Base-by-base conservation (phyloP, 2,797 vertebrate species). In the Notolepis coatsorum region DNA sequence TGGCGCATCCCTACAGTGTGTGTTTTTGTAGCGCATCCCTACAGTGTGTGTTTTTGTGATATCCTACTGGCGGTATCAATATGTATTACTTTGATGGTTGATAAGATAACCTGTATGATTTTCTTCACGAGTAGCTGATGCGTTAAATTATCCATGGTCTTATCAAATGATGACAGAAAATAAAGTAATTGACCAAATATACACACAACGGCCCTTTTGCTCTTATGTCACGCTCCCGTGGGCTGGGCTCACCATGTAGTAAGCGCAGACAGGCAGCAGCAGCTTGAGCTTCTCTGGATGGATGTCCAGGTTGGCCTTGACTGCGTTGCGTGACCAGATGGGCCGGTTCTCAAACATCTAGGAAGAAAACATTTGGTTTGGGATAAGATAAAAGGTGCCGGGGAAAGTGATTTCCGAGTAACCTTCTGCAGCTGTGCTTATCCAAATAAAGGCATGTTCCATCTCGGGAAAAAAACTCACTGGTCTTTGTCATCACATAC, bases 281-380 rank as follows among this genome's bases (percentile, higher is more conserved):
- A 96, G 84, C 60, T 99, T 99, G 61, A 99, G 94, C 77, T 99
- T 99, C 57, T 98, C 97, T 0, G 96, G 97, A 41, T 98, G 98
- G 65, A 99, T 43, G 1, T 94, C 93, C 66, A 98, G 68, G 50
- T 96, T 97, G 85, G 95, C 95, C 84, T 95, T 99, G 70, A 99
- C 92, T 0, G 95, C 97, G 0, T 96, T 99, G 25, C 95, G 90
- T 4, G 96, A 99, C 98, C 98, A 99, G 85, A 99, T 79, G 61
- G 96, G 96, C 1, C 96, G 94, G 38, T 86, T 83, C 64, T 94
- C 93, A 66, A 98, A 98, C 73, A 98, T 94, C 96, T 99, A 77
- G 28, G 20, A 15, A 42, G 20, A 68, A 61, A 65, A 61, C 3
- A 5, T 73, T 68, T 67, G 54, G 53, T 20, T 82, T 51, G 10